phyloP scores from a whole-genome alignment of 2,797 vertebrate species.

The Emydoidea blandingii region DNA sequence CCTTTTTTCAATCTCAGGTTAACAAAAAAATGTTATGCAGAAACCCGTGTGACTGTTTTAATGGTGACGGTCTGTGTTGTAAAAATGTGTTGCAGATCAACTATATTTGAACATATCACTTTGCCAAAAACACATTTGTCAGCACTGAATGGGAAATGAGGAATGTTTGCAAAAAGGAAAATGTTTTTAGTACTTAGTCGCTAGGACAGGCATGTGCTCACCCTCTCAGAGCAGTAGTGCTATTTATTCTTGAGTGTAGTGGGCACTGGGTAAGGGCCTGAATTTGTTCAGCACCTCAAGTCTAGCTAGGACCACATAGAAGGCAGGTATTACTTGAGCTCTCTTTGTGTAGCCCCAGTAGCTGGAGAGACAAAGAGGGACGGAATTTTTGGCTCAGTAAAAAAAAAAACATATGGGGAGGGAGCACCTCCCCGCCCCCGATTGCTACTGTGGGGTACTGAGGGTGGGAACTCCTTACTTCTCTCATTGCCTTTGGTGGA shows the following conservation, averaged over 20 bases:
- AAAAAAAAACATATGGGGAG: not conserved
- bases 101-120: not conserved
- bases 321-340: conserved; percentile 37
- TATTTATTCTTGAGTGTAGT: not conserved
- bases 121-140: conserved; percentile 23
- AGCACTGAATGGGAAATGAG: conserved; percentile 39
- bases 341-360: not conserved
- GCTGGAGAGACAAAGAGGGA: not conserved
- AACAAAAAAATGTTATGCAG: not conserved
- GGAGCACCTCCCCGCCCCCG: not conserved
- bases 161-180: not conserved
- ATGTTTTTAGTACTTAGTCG: not conserved
- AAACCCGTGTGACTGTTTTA: not conserved
- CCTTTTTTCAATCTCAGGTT: not conserved
- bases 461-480: conserved; percentile 55
- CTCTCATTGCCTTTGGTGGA: conserved; percentile 44
- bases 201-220: conserved; percentile 36
- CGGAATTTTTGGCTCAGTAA: not conserved
- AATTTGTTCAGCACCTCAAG: conserved; percentile 8
- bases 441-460: conserved; percentile 22
- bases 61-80: not conserved
- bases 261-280: conserved; percentile 31
- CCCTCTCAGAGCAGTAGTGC: not conserved
- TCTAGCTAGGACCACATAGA: conserved; percentile 34
- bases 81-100: not conserved